Conservation (phyloP, 92 coral and sea anemone species). For the Hydrozoanthus gracilis region DNA sequence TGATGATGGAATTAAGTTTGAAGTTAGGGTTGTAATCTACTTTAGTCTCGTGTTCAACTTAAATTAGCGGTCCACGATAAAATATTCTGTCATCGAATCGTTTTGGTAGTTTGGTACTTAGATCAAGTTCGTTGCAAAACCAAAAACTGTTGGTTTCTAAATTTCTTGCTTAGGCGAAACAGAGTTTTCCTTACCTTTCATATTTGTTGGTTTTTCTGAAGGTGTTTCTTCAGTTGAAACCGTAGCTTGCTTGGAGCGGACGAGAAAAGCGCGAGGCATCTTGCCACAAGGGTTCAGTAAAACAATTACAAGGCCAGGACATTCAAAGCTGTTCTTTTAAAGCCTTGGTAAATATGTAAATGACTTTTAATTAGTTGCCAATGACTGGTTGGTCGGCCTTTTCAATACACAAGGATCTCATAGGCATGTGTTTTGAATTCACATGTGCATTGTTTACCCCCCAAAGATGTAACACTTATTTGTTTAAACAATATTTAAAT, state of each 20-base stretch:
- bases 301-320: conserved; percentile 49
- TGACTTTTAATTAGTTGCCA: conserved; percentile 72
- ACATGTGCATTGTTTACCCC: conserved; percentile 42
- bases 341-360: conserved; percentile 77
- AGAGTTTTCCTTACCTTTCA: conserved; percentile 49
- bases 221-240: conserved; percentile 28
- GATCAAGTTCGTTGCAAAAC: neutral
- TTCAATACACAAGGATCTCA: conserved; percentile 45
- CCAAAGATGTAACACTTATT: conserved; percentile 47
- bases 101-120: conserved; percentile 17
- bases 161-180: neutral
- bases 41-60: neutral
- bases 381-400: conserved; percentile 54
- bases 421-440: conserved; percentile 51
- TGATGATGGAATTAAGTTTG: neutral
- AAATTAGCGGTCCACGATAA: neutral
- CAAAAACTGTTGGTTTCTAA: neutral
- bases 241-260: conserved; percentile 67
- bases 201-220: conserved; percentile 21
- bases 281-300: conserved; percentile 6
- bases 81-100: neutral
- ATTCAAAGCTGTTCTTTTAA: conserved; percentile 73
- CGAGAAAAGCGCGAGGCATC: conserved; percentile 88
- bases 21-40: neutral
- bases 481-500: conserved; percentile 45